Conservation (phyloP, 2,113 vertebrate species). For the Synodontis membranacea region DNA sequence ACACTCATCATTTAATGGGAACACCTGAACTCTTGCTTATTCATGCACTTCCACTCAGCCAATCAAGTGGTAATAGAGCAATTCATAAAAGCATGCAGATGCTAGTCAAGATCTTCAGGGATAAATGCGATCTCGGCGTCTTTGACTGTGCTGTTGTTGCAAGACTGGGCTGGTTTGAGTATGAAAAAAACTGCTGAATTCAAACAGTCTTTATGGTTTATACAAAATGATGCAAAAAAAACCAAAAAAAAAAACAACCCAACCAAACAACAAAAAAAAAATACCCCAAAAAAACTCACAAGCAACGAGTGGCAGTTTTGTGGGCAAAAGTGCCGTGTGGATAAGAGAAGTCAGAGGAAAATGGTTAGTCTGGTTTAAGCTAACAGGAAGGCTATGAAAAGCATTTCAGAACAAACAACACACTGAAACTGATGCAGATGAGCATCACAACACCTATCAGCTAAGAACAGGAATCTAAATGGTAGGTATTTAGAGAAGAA, state of each 20-base stretch:
- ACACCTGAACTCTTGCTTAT: background rate
- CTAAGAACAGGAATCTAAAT: background rate
- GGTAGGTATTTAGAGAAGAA: too few relatives aligned
- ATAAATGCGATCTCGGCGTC: background rate
- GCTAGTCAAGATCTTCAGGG: background rate
- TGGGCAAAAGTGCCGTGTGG: background rate
- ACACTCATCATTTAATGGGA: too few relatives aligned
- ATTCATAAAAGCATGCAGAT: background rate
- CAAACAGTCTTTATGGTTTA: background rate
- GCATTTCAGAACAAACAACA: background rate
- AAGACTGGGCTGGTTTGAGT: background rate
- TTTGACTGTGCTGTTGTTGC: background rate
- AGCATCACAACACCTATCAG: background rate
- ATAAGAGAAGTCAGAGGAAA: background rate
- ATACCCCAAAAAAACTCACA: too few relatives aligned
- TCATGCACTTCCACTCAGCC: background rate
- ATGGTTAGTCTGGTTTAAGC: background rate
- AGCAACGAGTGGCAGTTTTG: background rate
- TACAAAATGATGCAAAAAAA: background rate
- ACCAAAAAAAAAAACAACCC: too few relatives aligned
- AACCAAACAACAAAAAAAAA: too few relatives aligned
- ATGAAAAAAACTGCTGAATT: background rate
- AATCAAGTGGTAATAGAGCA: background rate
- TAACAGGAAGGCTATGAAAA: background rate
- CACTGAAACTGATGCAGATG: background rate